Percentiles rank a stretch among this genome's conserved stretches.
Evolutionary conservation across 2,888 invertebrate species (phyloP).

Genomic region (Ernsta delagoae): DNA sequence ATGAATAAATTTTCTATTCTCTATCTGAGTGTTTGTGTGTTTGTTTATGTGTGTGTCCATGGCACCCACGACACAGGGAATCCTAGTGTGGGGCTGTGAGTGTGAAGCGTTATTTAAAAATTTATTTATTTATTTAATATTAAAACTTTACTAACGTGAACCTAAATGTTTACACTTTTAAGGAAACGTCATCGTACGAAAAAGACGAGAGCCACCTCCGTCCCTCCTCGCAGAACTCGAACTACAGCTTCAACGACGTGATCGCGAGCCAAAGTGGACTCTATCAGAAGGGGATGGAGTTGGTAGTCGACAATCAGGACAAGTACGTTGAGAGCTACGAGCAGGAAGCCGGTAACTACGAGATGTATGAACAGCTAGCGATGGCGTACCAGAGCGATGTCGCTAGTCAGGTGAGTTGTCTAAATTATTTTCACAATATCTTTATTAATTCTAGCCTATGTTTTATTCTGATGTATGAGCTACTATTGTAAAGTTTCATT

Average conservation of each 20-base stretch:
- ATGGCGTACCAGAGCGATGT: slow-evolving; percentile 80
- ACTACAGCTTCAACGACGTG: slow-evolving; percentile 73
- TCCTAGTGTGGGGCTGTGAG: too few species aligned
- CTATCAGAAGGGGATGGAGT: slow-evolving; percentile 38
- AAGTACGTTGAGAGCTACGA: slow-evolving; percentile 59
- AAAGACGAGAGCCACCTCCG: slow-evolving; percentile 72
- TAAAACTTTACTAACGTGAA: too few species aligned
- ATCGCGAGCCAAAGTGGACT: slow-evolving; percentile 56
- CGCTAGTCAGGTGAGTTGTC: slow-evolving; percentile 61
- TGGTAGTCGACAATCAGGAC: slow-evolving; percentile 45
- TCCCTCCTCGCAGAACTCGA: slow-evolving; percentile 71
- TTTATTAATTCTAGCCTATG: too few species aligned
- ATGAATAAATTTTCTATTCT: too few species aligned
- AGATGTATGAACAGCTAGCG: slow-evolving; percentile 75
- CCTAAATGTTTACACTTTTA: too few species aligned
- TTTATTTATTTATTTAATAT: too few species aligned
- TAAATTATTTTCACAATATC: not conserved
- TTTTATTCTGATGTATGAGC: too few species aligned
- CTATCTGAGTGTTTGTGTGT: too few species aligned
- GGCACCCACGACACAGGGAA: too few species aligned
- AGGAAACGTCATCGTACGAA: slow-evolving; percentile 55
- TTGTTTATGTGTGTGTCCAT: too few species aligned
- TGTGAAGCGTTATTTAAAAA: too few species aligned
- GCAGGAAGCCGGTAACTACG: slow-evolving; percentile 66
- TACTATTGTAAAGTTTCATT: too few species aligned